Evolutionary conservation across 1,140 invertebrate species (phyloP), one percentile per base, ranked within the genome.

Genomic region (Chelonus insularis): DNA sequence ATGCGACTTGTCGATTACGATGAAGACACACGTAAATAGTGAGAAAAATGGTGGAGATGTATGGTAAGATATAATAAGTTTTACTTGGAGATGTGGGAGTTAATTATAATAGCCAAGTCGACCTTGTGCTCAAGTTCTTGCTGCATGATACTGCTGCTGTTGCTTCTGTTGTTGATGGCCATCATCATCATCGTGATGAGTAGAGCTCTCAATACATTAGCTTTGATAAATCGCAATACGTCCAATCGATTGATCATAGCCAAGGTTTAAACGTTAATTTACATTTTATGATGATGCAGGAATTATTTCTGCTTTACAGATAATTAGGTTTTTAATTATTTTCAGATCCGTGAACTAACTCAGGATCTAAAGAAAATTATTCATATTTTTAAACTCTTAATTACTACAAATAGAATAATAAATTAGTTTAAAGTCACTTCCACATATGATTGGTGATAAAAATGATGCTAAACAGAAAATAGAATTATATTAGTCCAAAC

Each of bases 71-170:
- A 39, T 57, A 45, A 57, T 47, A 57, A 57, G 37, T 57, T 45
- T 57, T 45, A n/a, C 23, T 25, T 41, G 21, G 9, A 29, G 12
- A 16, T 32, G 55, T 57, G 55, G 55, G 55, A 57, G 36, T 57
- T 45, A 57, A 57, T 57, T 57, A 57, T 57, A 32, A 47, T 47
- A 43, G 23, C 55, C 55, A 57, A 18, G 39, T 57, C 55, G 55
- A 57, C 55, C 55, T 57, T 57, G 55, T 34, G 52, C 55, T 47
- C 41, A 39, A 57, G 39, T 57, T 43, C 21, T 45, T 57, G 39
- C 39, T 45, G 37, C 37, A 45, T 57, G 55, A 43, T 45, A 18
- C 4, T 45, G 55, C 25, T 29, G 25, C 7, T 29, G 25, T 29
- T 12, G 36, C 2, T 12, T 4, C 3, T 37, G 36, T 4, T 37